phyloP scores from a whole-genome alignment of 2,797 vertebrate species.

The Margarornis squamiger region DNA sequence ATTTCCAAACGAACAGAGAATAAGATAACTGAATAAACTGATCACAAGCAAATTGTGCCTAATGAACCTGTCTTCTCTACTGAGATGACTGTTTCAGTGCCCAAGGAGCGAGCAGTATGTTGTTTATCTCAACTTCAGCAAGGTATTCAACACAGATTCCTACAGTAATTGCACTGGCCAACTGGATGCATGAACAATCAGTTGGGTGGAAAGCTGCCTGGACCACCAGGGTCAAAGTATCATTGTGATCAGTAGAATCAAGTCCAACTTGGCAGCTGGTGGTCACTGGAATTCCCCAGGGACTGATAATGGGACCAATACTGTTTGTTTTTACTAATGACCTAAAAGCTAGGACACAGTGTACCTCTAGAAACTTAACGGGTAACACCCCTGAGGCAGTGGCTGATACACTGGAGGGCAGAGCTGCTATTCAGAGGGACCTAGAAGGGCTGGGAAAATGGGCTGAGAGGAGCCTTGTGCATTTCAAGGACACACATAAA shows the following conservation, averaged over 20 bases:
- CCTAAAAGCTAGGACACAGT: background rate
- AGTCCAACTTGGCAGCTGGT: background rate
- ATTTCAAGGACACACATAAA: background rate
- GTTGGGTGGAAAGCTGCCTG: background rate
- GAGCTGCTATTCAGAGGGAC: background rate
- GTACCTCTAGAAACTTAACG: background rate
- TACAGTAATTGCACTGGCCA: background rate
- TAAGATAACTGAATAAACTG: background rate
- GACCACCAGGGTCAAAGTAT: background rate
- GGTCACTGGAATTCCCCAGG: background rate
- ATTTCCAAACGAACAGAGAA: background rate
- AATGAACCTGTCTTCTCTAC: background rate
- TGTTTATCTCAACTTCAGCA: background rate
- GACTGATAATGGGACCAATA: background rate
- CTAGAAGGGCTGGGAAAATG: background rate
- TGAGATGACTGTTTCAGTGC: background rate
- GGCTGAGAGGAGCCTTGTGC: background rate
- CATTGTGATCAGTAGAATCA: background rate
- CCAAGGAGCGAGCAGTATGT: background rate
- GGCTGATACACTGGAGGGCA: background rate
- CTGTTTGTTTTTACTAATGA: background rate
- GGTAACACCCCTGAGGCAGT: background rate
- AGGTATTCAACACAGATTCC: background rate
- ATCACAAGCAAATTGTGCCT: background rate
- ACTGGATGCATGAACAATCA: background rate